phyloP scores from a whole-genome alignment of 1,140 invertebrate species.

The Habropoda laboriosa region DNA sequence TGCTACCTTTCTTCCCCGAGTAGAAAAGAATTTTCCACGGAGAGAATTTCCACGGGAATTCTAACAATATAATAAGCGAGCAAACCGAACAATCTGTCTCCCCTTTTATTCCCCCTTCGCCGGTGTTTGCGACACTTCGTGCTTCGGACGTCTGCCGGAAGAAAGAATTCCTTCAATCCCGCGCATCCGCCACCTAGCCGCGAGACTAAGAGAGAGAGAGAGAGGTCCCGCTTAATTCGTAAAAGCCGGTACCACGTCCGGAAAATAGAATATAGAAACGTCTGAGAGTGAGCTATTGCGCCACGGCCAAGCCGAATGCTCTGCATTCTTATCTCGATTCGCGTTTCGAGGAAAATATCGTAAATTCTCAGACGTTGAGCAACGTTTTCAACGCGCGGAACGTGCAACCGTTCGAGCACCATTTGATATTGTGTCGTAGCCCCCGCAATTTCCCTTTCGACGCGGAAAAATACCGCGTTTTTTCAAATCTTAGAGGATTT shows the following conservation, averaged over 20 bases:
- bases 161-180: slow-evolving; percentile 35
- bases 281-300: neutral
- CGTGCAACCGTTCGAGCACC: neutral
- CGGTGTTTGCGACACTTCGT: neutral
- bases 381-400: slow-evolving; percentile 15
- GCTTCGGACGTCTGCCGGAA: too few species aligned
- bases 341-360: slow-evolving; percentile 37
- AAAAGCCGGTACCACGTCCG: neutral
- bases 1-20: too few species aligned
- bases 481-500: too few species aligned
- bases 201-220: neutral
- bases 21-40: neutral
- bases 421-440: neutral
- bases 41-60: slow-evolving; percentile 10
- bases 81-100: slow-evolving; percentile 33
- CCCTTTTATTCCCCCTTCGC: neutral
- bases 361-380: slow-evolving; percentile 34
- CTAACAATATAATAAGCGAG: slow-evolving; percentile 34
- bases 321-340: slow-evolving; percentile 38
- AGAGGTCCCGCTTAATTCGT: slow-evolving; percentile 17
- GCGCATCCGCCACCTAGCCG: neutral
- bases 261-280: slow-evolving; percentile 15
- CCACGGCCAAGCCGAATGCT: neutral
- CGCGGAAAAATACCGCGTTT: neutral
- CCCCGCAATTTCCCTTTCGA: neutral